Base-by-base conservation (phyloP, 2,113 vertebrate genomes). In the Archilochus colubris region DNA sequence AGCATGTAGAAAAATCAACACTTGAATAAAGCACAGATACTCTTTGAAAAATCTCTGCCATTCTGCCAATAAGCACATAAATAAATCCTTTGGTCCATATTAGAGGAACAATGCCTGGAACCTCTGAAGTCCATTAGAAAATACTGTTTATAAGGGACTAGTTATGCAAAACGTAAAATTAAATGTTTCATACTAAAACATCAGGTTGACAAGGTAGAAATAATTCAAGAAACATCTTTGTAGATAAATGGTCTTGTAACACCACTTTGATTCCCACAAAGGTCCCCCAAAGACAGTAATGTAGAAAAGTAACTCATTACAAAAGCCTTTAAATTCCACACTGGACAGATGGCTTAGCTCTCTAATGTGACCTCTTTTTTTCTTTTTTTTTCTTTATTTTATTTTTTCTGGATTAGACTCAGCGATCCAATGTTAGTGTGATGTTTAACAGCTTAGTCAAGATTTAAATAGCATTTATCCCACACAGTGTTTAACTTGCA, bases 271-370 rank as follows among this genome's bases (percentile, higher is more conserved):
- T 87, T 89, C 87, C 78, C 82, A 82, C 44, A 76, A 58, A 87
- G 55, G 24, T 14, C 33, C 69, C 31, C 62, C 78, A 53, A 82
- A 92, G 57, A 74, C 63, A 93, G 46, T 23, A 78, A 83, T 23
- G 93, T 0, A 70, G 86, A 68, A 70, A 78, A 89, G 63, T 59
- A 93, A 93, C 78, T 87, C 84, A 85, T 90, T 93, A 96, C 57
- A 87, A 96, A 96, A 84, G 87, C 22, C 89, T 97, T 88, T 96
- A 94, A 96, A 86, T 93, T 97, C 91, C 80, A 88, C 59, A 66
- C 80, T 88, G 97, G 97, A 95, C 98, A 98, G 97, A 98, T 98
- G 98, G 98, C 82, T 97, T 77, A 27, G 28, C 89, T 97, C 93
- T 97, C 91, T 81, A 87, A 95, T 70, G 90, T 97, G 97, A 98